Evolutionary conservation across 1,140 invertebrate genomes (phyloP).

Genomic region (Micrasema longulum): DNA sequence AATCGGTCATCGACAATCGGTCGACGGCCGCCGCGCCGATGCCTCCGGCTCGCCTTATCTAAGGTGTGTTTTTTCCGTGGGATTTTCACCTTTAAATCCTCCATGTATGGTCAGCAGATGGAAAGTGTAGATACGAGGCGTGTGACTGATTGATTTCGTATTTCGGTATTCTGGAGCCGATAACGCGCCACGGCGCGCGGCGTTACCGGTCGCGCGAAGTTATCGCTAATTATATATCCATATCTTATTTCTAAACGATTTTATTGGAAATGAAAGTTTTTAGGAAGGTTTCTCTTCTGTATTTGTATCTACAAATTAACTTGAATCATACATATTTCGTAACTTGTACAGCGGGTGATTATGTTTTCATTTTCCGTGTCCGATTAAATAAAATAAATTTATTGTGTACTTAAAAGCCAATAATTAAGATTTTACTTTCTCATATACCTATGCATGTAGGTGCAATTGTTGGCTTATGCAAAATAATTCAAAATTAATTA

Average conservation of each 20-base stretch:
- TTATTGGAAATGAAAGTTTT: neutral
- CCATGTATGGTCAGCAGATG: conserved; percentile 23
- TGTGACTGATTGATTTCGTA: conserved; percentile 24
- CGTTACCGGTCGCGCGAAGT: neutral
- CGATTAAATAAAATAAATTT: no score
- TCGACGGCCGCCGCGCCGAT: conserved; percentile 8
- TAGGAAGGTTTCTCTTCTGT: conserved; percentile 2
- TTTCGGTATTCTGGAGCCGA: conserved; percentile 15
- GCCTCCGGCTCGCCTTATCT: neutral
- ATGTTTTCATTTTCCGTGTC: no score
- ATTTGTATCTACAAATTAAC: neutral
- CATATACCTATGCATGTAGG: no score
- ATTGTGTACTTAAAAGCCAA: no score
- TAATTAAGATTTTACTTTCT: no score
- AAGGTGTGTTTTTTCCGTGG: conserved; percentile 22
- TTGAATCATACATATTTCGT: neutral
- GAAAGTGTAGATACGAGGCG: conserved; percentile 30
- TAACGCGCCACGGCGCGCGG: neutral
- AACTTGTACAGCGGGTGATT: no score
- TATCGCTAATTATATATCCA: neutral
- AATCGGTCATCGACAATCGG: conserved; percentile 27
- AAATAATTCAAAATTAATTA: no score
- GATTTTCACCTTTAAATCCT: conserved; percentile 33
- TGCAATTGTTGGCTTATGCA: no score
- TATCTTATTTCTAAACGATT: neutral